phyloP scores from a whole-genome alignment of 2,888 invertebrate species.

The Patella depressa region DNA sequence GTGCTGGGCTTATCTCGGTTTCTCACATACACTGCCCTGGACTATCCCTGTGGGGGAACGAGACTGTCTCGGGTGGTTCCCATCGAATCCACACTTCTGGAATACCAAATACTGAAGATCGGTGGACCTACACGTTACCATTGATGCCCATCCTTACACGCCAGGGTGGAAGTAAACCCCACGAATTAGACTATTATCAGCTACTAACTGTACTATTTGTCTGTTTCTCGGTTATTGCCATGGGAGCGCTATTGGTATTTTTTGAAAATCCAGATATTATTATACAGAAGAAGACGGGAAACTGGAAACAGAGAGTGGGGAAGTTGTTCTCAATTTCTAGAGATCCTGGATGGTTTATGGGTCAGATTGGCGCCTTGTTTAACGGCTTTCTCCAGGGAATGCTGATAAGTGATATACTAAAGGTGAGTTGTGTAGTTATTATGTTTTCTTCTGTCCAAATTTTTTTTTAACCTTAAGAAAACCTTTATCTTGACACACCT shows the following conservation, averaged over 20 bases:
- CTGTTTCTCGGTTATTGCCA: slow-evolving; percentile 53
- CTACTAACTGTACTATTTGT: slow-evolving; percentile 58
- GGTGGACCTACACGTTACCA: slow-evolving; percentile 42
- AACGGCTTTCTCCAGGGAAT: slow-evolving; percentile 61
- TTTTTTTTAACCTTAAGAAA: no score
- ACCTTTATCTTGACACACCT: no score
- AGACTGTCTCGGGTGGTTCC: background rate
- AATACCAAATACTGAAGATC: background rate
- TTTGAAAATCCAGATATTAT: slow-evolving; percentile 61
- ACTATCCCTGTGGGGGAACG: slow-evolving; percentile 18
- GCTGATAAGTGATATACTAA: slow-evolving; percentile 58
- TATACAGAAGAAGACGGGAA: slow-evolving; percentile 48
- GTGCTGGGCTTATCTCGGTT: slow-evolving; percentile 52
- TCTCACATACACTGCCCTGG: slow-evolving; percentile 40
- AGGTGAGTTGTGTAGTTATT: slow-evolving; percentile 42
- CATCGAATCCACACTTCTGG: background rate
- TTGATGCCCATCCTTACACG: slow-evolving; percentile 39
- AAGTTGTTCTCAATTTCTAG: slow-evolving; percentile 47
- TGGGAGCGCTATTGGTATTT: slow-evolving; percentile 57
- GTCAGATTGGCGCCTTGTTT: slow-evolving; percentile 54
- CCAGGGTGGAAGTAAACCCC: slow-evolving; percentile 30
- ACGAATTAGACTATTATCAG: slow-evolving; percentile 48
- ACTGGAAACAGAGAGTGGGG: slow-evolving; percentile 47
- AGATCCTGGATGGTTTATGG: slow-evolving; percentile 49
- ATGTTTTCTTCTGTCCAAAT: no score